A percentile compares a stretch with the other conserved stretches of the same genome.
Conservation (phyloP, 2,888 invertebrate genomes). For the Atherix ibis region DNA sequence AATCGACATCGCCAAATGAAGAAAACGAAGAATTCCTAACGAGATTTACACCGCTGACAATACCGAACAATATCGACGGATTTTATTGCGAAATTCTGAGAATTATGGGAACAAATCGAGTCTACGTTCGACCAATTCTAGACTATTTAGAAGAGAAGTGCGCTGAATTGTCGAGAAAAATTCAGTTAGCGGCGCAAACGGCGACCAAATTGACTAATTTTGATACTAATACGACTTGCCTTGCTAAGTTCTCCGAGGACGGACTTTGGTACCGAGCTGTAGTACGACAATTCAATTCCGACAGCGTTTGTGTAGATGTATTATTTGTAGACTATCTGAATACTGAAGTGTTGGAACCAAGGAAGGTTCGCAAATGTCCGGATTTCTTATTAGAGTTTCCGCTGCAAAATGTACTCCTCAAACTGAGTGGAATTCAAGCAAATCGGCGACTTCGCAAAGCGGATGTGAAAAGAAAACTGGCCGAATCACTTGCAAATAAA, state of each 20-base stretch:
- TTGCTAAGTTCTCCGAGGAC: slow-evolving; percentile 45
- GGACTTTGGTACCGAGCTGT: slow-evolving; percentile 55
- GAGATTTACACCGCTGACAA: slow-evolving; percentile 11
- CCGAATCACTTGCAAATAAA: slow-evolving; percentile 28
- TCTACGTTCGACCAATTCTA: slow-evolving; percentile 23
- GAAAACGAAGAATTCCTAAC: slow-evolving; percentile 2
- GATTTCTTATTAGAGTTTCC: slow-evolving; percentile 37
- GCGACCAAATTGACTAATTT: slow-evolving; percentile 1
- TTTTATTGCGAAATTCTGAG: slow-evolving; percentile 22
- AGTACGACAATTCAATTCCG: slow-evolving; percentile 37
- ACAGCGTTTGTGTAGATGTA: slow-evolving; percentile 37
- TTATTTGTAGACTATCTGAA: slow-evolving; percentile 65
- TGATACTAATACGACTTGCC: slow-evolving; percentile 35
- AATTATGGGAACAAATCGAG: slow-evolving; percentile 18
- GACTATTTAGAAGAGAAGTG: slow-evolving; percentile 33
- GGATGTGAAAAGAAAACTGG: slow-evolving; percentile 23
- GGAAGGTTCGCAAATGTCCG: slow-evolving; percentile 36
- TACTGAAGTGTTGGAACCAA: slow-evolving; percentile 35
- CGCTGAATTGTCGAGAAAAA: slow-evolving; percentile 34
- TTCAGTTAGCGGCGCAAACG: slow-evolving; percentile 32
- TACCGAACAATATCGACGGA: slow-evolving; percentile 18
- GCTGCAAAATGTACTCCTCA: slow-evolving; percentile 36
- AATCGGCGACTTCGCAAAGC: slow-evolving; percentile 24
- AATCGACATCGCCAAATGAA: slow-evolving; percentile 18
- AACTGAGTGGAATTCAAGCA: slow-evolving; percentile 31